Evolutionary conservation across 2,113 vertebrate species (phyloP), one percentile per base, ranked within the genome.

Genomic region (Tyto alba): DNA sequence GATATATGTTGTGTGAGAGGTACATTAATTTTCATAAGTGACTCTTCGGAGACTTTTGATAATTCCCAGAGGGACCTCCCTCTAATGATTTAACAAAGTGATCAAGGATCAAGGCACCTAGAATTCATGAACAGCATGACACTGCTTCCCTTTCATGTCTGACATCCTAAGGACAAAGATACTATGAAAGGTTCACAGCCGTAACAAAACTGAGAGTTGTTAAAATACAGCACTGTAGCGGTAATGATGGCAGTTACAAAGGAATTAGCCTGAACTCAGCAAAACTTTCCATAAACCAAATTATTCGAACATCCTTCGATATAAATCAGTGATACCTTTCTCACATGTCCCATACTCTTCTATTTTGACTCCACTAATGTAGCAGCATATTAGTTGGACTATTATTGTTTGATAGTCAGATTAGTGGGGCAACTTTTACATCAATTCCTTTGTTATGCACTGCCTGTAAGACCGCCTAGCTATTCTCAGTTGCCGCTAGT

Each of bases 21-120:
- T 95, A 95, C 85, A 57, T 91, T 91, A 63, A 57, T 95, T 96
- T 96, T 82, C 77, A 30, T 92, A 95, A 96, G 57, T 91, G 90
- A 95, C 95, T 97, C 92, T 96, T 94, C 92, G 91, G 95, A 97
- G 96, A 92, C 60, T 93, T 96, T 81, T 85, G 86, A 87, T 91
- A 96, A 93, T 96, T 91, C 96, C 91, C 95, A 95, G 74, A 89
- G 86, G 91, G 69, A 95, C 66, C 87, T 95, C 94, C 77, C 86
- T 92, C 95, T 96, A 96, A 96, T 96, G 92, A 96, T 95, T 95
- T 96, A 96, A 95, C 92, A 90, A 90, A 96, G 91, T 84, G 92
- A 96, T 95, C 90, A 94, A 91, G 95, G 91, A 96, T 96, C 95
- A 95, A 97, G 96, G 96, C 92, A 96, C 90, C 96, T 91, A 89